Evolutionary conservation across 2,113 vertebrate genomes (phyloP), one percentile per base, ranked within the genome.

Genomic region (Ariopsis seemanni): DNA sequence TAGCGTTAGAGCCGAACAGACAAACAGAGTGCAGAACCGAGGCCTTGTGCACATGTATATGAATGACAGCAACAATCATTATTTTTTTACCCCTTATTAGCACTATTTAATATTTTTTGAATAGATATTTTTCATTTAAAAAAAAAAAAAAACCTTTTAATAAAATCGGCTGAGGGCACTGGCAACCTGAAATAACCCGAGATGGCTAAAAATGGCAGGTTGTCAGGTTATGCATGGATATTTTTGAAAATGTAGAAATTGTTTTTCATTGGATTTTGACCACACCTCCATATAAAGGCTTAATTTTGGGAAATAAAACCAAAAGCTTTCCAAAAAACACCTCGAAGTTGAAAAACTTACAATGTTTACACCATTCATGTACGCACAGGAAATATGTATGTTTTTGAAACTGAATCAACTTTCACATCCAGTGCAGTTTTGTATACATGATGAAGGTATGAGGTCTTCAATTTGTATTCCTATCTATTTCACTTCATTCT

Each of bases 1-100:
- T 75, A 58, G 55, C 42, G 74, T 55, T 18, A 55, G n/a, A 34
- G 71, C 60, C 7, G 60, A 85, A 75, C 63, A 82, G 42, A 85
- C 78, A 9, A 9, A 82, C 69, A 86, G 77, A 52, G 74, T 27
- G 20, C 71, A 53, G 12, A 5, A 30, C 65, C 30, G 30, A 30
- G 30, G 30, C 30, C 30, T 30, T 69, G 30, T 69, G n/a, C 27
- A 60, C 58, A 60, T 20, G 58, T 18, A 67, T 27, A 34, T 34
- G 34, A 34, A 34, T 1, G 34, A 34, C 34, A 42, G 4, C 42
- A 42, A 4, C 42, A 4, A 42, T 42, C 4, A 4, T 42, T 42
- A 42, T 4, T 42, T 42, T 42, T 42, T 42, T 42, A 4, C 42
- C 34, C 34, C 34, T 42, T 42, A 42, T 42, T 42, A 42, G 34